Base-by-base conservation (phyloP, 2,888 invertebrate genomes). In the Serrognathus titanus region DNA sequence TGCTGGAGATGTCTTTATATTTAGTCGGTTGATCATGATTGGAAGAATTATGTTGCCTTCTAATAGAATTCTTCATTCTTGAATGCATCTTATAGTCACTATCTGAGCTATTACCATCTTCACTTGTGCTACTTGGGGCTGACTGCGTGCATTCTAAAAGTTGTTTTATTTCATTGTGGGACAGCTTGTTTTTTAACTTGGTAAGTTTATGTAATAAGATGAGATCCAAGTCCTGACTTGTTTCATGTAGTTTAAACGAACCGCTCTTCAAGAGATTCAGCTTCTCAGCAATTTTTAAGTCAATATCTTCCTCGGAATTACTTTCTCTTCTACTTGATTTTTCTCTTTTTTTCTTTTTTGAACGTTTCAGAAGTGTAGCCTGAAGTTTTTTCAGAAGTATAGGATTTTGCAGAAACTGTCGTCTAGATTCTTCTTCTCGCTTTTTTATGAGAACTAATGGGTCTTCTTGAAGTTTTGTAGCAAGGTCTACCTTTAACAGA, bases 381-480 rank as follows among this genome's bases (percentile, higher is more conserved):
- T 94, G 87, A 1, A 97, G 79, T 70, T 90, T 88, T 64, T 93
- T 94, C 64, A 97, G 79, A 75, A 93, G 93, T 0, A 97, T 85
- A 1, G 97, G 97, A 81, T 97, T 97, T 68, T 94, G 91, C 3
- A 97, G 75, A 37, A 97, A 80, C 57, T 92, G 89, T 57, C 88
- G 86, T 40, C 91, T 81, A 0, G 91, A 89, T 71, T 97, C 95
- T 72, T 94, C 87, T 78, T 97, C 96, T 53, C 90, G 85, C 71
- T 94, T 91, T 69, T 90, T 92, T 6, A 97, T 96, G 2, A 90
- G 83, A 72, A 93, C 87, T 39, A 97, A 77, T 0, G 97, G 97
- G 81, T 97, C 97, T 76, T 97, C 97, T 72, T 95, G 85, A 61
- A 95, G 82, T 78, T 97, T 97, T 13, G 94, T 85, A 46, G 85